Base-by-base conservation (phyloP, 2,888 invertebrate species). In the Ernsta delagoae region DNA sequence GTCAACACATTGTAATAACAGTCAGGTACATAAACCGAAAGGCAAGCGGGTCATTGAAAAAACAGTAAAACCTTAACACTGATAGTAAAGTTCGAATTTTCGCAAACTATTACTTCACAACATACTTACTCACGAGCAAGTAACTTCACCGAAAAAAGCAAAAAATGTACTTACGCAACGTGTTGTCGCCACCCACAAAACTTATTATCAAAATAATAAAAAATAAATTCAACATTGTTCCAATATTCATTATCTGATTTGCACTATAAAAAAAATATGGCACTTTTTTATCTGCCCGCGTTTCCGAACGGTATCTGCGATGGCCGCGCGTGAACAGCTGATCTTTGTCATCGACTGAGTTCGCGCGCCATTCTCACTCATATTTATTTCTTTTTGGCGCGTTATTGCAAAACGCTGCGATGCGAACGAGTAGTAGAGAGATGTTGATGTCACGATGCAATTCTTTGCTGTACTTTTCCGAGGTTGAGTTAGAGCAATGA, bases 151-250 rank as follows among this genome's bases (percentile, higher is more conserved):
- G 66, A 71, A 39, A 39, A 71, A 69, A 70, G 72, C 24, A 73
- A 71, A 61, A 71, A 66, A 61, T 39, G 4, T 64, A 82, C 83
- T 84, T 78, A 84, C 83, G 83, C 70, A 84, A 79, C 53, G 71
- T 73, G 72, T 77, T 75, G 68, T 83, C 79, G 34, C 77, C 79
- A n/a, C 73, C 64, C 71, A 78, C 74, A 67, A 77, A 73, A 59
- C 77, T 75, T 61, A 76, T 73, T 59, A 75, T 61, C 57, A 73
- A 73, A 56, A 77, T 70, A 59, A 80, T 64, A 64, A 77, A 62
- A 64, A 78, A 71, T 54, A 75, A 72, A 68, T 70, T 70, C 63
- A 74, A 74, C 78, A 80, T 81, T 71, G 75, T 75, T 64, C 61
- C 73, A 34, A 45, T 61, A 56, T 48, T 59, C 4, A 43, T 12